phyloP scores from a whole-genome alignment of 2,113 vertebrate species.

The Barbus barbus region DNA sequence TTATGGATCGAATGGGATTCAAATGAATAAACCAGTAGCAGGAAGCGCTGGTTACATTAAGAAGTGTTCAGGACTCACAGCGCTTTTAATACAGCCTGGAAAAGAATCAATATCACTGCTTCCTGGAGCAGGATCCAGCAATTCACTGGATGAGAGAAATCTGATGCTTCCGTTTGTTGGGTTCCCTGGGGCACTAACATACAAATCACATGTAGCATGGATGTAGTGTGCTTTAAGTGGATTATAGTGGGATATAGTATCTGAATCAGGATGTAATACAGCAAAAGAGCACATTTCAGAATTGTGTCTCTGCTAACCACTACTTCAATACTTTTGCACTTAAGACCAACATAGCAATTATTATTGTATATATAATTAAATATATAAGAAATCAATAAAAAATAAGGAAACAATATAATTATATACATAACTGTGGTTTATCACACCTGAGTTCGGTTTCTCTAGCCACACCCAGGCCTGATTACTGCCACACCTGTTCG shows the following conservation, averaged over 20 bases:
- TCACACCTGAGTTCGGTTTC: too few relatives aligned
- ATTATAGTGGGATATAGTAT: constrained; percentile 7
- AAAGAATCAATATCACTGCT: constrained; percentile 50
- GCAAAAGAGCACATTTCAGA: background rate
- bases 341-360: background rate
- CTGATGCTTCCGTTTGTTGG: constrained; percentile 19
- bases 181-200: constrained; percentile 19
- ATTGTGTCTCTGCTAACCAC: background rate
- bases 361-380: background rate
- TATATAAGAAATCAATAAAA: background rate
- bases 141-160: constrained; percentile 23
- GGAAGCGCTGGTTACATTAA: constrained; percentile 52
- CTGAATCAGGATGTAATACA: background rate
- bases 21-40: constrained; percentile 54
- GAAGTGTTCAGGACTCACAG: constrained; percentile 42
- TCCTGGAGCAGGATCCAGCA: constrained; percentile 27
- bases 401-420: background rate
- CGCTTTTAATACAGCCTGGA: constrained; percentile 50
- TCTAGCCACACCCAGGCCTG: too few relatives aligned
- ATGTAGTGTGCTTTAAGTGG: background rate
- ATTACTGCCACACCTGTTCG: too few relatives aligned
- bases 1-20: constrained; percentile 41
- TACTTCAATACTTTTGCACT: too few relatives aligned
- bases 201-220: constrained; percentile 20
- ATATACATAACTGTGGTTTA: too few relatives aligned